Evolutionary conservation across 2,888 invertebrate species (phyloP), one percentile per base, ranked within the genome.

Genomic region (Prostheceraeus crozeri): DNA sequence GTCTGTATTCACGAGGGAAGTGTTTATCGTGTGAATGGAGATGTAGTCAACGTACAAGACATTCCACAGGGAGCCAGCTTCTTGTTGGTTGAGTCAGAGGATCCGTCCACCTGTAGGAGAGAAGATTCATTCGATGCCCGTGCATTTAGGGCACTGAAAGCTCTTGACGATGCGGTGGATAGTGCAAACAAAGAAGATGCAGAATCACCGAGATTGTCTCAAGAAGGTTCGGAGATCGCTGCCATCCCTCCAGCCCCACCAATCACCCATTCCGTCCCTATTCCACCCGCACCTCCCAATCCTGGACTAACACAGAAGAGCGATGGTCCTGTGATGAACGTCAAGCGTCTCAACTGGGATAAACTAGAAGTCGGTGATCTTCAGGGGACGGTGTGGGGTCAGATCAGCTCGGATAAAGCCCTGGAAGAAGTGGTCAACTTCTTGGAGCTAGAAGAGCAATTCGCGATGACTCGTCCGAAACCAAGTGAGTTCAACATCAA

Each of bases 341-440:
- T 75, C 6, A 74, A 74, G 60, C 63, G 74, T 57, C 70, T 75
- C 23, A 74, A 75, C 66, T 75, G 75, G 75, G 74, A 75, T 64
- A 74, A 74, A 58, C 62, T 75, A 21, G 71, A 73, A 60, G 65
- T 67, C 36, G 68, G 67, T 25, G 65, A 66, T 53, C 68, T 70
- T 19, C 69, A 71, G 57, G 69, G 72, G 62, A 72, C 74, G 25
- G 67, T 75, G 33, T 75, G 75, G 75, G 70, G 71, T 57, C 72
- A 74, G 69, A 73, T 74, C 63, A 56, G 62, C 28, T 14, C 16
- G 8, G 16, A 27, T 2, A 11, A 14, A 1, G 21, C 56, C 54
- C 63, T 75, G 25, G 67, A 68, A 23, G 72, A 73, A 60, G 69
- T 75, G n/a, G 70, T 75, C 11, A 69, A 68, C 33, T 71, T 71